Conservation (phyloP, 2,797 vertebrate species). For the Acanthornis magna region DNA sequence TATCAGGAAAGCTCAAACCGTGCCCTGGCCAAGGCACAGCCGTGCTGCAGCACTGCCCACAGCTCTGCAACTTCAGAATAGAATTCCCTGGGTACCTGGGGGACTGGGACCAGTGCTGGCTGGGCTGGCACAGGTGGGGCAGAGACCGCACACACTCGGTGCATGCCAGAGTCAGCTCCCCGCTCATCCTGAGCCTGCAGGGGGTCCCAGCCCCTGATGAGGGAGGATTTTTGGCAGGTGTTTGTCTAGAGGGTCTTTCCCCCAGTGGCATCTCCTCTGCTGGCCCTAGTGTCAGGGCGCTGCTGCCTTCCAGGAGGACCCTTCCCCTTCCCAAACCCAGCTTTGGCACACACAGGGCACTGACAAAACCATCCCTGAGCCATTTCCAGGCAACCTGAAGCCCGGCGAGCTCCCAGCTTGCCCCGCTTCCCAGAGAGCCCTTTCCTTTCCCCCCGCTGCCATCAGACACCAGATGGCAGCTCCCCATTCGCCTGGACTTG, state of each 20-base stretch:
- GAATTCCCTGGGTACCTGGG: not conserved
- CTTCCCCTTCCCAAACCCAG: not conserved
- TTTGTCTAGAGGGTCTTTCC: rapidly evolving
- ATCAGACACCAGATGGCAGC: slow-evolving; percentile 53
- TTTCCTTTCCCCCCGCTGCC: not conserved
- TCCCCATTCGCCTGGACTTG: not conserved
- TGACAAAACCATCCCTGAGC: not conserved
- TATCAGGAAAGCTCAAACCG: rapidly evolving
- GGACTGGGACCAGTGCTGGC: not conserved
- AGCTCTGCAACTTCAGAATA: not conserved
- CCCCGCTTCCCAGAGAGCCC: not conserved
- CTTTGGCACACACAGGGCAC: not conserved
- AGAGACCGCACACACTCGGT: rapidly evolving
- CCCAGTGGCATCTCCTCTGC: not conserved
- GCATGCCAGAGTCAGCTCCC: not conserved
- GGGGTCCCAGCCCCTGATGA: rapidly evolving
- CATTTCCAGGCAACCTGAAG: not conserved
- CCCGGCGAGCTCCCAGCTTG: not conserved
- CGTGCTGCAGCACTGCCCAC: rapidly evolving
- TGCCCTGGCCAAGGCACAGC: not conserved
- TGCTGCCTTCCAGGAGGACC: not conserved
- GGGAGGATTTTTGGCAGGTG: not conserved
- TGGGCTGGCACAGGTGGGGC: not conserved
- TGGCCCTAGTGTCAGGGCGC: not conserved
- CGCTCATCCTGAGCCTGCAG: not conserved